phyloP scores from a whole-genome alignment of 2,113 vertebrate species.

The Menura novaehollandiae region DNA sequence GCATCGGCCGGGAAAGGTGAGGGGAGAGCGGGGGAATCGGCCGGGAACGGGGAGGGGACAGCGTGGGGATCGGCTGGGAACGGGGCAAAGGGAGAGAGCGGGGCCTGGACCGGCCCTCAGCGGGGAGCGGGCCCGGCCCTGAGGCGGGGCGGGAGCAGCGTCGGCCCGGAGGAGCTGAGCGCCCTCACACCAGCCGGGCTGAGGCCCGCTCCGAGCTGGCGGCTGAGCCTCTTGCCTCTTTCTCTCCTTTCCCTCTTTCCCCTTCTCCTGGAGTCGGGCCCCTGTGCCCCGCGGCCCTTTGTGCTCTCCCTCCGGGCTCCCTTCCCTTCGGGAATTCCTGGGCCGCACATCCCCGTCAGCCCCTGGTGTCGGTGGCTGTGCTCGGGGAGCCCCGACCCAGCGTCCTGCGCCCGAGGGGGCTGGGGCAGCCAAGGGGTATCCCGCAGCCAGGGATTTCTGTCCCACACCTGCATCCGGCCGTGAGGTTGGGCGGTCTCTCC shows the following conservation, averaged over 20 bases:
- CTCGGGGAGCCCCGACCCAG: accelerated
- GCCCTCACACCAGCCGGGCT: not conserved
- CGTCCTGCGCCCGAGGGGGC: accelerated
- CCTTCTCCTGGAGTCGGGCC: not conserved
- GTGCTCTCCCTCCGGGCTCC: not conserved
- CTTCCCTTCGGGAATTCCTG: too few species aligned
- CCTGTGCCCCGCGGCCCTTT: not conserved
- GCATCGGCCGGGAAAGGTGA: not conserved
- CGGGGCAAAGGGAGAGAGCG: too few species aligned
- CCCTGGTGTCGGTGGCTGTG: accelerated
- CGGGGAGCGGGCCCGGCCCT: not conserved
- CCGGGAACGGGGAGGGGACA: not conserved
- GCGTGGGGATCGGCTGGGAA: not conserved
- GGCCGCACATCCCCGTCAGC: accelerated
- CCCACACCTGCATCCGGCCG: accelerated
- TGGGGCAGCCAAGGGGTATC: accelerated
- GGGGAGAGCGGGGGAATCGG: not conserved
- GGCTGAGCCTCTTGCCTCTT: not conserved
- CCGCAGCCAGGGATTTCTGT: accelerated
- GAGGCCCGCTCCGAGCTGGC: too few species aligned
- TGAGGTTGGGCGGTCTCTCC: not conserved
- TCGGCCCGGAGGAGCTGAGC: accelerated
- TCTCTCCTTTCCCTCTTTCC: not conserved
- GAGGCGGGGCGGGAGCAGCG: not conserved
- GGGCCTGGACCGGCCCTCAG: too few species aligned